phyloP scores from a whole-genome alignment of 2,113 vertebrate genomes.

The Stictonetta naevosa region DNA sequence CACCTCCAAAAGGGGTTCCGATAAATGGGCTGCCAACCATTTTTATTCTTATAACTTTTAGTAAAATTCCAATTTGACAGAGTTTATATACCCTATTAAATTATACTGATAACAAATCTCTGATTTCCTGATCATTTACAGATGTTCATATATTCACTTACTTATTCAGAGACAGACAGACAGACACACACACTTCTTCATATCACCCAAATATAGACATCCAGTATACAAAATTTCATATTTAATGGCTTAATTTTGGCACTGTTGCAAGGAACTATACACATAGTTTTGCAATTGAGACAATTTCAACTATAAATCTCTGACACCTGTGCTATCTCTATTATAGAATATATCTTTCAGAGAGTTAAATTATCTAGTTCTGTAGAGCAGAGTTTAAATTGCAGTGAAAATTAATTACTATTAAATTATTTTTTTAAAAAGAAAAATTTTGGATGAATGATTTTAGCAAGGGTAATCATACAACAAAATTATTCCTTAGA shows the following conservation, averaged over 20 bases:
- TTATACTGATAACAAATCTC: neutral
- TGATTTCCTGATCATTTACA: neutral
- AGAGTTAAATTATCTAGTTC: neutral
- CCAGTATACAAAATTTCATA: neutral
- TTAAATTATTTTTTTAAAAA: constrained; percentile 14
- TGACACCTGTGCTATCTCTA: neutral
- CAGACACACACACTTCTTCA: neutral
- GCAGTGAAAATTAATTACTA: constrained; percentile 18
- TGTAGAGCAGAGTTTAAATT: neutral
- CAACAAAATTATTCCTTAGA: neutral
- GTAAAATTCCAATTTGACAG: constrained; percentile 36
- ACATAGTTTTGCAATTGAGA: neutral
- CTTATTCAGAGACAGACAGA: neutral
- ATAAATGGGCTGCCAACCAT: constrained; percentile 27
- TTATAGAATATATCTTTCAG: neutral
- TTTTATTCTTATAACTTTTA: constrained; percentile 34
- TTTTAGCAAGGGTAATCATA: neutral
- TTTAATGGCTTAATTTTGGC: neutral
- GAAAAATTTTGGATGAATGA: neutral
- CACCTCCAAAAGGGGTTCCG: neutral
- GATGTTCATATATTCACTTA: neutral
- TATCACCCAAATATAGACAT: neutral
- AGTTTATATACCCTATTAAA: constrained; percentile 33
- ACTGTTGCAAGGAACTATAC: neutral
- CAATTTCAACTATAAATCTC: constrained; percentile 19